Percentiles rank a stretch among this genome's conserved stretches.
Conservation (phyloP, 2,113 vertebrate species). For the Zeus faber region DNA sequence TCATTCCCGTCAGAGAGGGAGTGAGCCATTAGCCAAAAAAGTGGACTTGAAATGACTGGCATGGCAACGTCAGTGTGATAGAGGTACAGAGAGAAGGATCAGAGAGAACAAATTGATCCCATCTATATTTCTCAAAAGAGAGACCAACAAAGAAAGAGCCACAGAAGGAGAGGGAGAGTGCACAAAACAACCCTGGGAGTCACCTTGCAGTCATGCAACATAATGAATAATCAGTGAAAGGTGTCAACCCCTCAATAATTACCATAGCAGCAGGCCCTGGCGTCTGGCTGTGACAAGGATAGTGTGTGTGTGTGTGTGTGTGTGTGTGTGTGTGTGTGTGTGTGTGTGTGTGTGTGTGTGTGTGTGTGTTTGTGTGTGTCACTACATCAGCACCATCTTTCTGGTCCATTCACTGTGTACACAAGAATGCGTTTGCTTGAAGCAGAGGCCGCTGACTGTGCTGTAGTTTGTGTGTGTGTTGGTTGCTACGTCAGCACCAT, state of each 20-base stretch:
- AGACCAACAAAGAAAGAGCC: no score
- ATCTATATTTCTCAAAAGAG: no score
- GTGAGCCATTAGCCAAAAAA: no score
- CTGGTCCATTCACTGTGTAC: conserved; percentile 38
- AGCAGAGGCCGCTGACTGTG: no score
- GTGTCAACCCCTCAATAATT: conserved; percentile 67
- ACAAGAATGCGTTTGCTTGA: no score
- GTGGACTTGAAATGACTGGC: no score
- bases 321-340: conserved; percentile 16
- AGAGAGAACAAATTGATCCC: no score
- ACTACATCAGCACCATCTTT: conserved; percentile 51
- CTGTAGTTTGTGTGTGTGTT: background rate
- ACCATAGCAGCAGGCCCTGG: conserved; percentile 54
- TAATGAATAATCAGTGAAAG: conserved; percentile 59
- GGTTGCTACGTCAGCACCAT: conserved; percentile 46
- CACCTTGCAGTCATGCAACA: conserved; percentile 65
- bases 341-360: conserved; percentile 21
- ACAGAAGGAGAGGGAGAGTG: no score
- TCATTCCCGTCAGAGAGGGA: no score
- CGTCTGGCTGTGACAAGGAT: conserved; percentile 56
- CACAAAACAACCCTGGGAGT: conserved; percentile 32
- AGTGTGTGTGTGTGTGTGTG: conserved; percentile 7
- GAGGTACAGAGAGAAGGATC: no score
- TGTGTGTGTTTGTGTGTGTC: conserved; percentile 7
- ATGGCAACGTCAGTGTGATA: no score